Conservation (phyloP, 2,113 vertebrate genomes). For the Dicaeum eximium region DNA sequence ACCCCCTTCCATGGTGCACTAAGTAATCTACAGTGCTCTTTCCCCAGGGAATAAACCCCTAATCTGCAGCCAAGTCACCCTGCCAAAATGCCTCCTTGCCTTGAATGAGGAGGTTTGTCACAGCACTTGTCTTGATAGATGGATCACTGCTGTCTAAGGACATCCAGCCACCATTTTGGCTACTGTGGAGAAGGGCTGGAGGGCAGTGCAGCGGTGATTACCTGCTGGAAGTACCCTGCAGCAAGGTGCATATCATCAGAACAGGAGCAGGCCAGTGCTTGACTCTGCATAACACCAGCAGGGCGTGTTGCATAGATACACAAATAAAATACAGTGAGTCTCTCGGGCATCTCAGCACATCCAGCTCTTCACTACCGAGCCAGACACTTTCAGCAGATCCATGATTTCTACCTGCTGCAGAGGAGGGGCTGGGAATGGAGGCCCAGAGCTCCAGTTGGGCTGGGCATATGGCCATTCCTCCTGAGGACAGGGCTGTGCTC, state of each 20-base stretch:
- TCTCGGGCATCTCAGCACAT: neutral
- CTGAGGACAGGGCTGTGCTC: neutral
- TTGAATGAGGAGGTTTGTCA: neutral
- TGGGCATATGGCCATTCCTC: neutral
- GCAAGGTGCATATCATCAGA: neutral
- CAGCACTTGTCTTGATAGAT: neutral
- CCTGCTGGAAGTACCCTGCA: neutral
- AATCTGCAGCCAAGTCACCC: neutral
- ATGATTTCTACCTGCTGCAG: neutral
- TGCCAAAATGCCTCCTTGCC: neutral
- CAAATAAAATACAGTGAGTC: accelerated
- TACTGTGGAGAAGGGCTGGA: neutral
- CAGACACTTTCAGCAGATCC: neutral
- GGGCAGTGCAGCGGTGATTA: neutral
- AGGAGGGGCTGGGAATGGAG: neutral
- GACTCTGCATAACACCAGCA: neutral
- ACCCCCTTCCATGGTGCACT: neutral
- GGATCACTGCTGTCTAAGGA: neutral
- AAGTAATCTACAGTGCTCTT: neutral
- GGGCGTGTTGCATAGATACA: accelerated
- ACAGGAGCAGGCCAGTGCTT: neutral
- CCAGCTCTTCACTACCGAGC: neutral
- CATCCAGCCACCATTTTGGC: neutral
- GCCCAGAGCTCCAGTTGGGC: neutral
- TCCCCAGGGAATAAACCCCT: neutral